Evolutionary conservation across 1,140 invertebrate species (phyloP).

Genomic region (Panulirus ornatus): DNA sequence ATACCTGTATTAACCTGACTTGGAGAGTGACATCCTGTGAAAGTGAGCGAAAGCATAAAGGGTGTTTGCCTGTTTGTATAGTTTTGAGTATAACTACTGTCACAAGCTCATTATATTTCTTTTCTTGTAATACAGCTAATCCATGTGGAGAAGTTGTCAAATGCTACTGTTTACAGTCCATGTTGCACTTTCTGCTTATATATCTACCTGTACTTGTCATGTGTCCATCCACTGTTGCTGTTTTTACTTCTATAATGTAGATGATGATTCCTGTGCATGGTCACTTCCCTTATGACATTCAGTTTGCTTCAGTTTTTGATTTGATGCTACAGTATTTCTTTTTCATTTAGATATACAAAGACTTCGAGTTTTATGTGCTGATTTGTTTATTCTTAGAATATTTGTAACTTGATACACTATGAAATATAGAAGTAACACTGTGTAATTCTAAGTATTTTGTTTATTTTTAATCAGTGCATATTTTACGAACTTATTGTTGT

Average conservation of each 20-base stretch:
- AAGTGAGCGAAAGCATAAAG: too few relatives aligned
- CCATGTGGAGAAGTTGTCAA: neutral
- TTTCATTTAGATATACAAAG: neutral
- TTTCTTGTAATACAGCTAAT: neutral
- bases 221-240: neutral
- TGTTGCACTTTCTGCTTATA: neutral
- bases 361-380: neutral
- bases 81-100: neutral
- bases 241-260: neutral
- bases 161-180: neutral
- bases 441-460: neutral
- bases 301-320: neutral
- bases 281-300: neutral
- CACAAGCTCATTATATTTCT: neutral
- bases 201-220: neutral
- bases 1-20: too few relatives aligned
- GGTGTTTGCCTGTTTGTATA: too few relatives aligned
- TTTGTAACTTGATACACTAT: neutral
- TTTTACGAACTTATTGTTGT: constrained; percentile 7
- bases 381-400: neutral
- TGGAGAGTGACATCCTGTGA: too few relatives aligned
- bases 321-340: neutral
- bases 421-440: neutral
- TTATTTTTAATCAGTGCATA: neutral
- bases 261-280: neutral